Evolutionary conservation across 2,888 invertebrate species (phyloP), one percentile per base, ranked within the genome.

Genomic region (Sinodicranocentrus sp.): DNA sequence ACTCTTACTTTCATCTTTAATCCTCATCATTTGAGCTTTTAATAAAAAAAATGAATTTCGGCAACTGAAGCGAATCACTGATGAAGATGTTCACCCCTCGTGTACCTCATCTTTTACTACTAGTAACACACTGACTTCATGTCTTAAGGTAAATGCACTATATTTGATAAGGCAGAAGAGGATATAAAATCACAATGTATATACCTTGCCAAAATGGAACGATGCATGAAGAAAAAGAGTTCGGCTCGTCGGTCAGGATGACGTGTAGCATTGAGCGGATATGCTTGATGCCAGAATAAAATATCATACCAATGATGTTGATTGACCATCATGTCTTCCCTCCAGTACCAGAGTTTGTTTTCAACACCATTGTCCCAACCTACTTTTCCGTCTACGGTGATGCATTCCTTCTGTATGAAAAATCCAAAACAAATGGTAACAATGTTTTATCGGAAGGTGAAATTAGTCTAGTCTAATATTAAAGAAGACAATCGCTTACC

Each of bases 321-420:
- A 25, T 84, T 79, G 1, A 65, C 0, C 57, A 57, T 52, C 0
- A 84, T 0, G 44, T 78, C 77, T 48, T 84, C 84, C 23, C 78
- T 73, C 61, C 67, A 78, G 54, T 84, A 84, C 84, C 84, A 84
- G 28, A 84, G 21, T 25, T 44, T 54, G 33, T 84, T 84, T 48
- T 84, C 83, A 52, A 72, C 26, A 0, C 83, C 83, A 33, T 84
- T 84, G 17, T 84, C 77, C 2, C 21, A 5, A 19, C 77, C 78
- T 28, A 84, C 44, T 26, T 44, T 28, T 19, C 78, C 83, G 43
- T 82, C 82, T 19, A 76, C 82, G 1, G 19, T 17, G 23, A 82
- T 76, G 28, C 82, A 82, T 13, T 73, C 26, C 39, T 67, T 19
- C 13, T 73, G 8, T 26, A 19, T n/a, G 6, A 59, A 19, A 21